Conservation (phyloP, 2,888 invertebrate genomes). For the Cynaeus angustus region DNA sequence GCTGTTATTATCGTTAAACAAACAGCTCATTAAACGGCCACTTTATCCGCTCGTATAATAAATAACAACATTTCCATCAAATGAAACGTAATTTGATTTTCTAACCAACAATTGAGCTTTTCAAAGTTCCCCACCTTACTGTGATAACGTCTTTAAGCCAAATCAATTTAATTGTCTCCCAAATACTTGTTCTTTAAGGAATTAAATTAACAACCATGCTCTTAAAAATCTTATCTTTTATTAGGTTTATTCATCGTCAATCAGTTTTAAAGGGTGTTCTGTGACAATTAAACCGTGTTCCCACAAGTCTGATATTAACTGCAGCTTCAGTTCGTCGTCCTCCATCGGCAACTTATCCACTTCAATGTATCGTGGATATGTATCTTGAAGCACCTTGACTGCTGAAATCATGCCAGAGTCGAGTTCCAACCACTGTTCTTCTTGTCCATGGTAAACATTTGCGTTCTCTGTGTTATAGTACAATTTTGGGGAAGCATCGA, state of each 20-base stretch:
- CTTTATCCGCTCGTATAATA: too few relatives aligned
- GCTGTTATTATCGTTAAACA: too few relatives aligned
- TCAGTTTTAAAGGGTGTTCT: conserved; percentile 67
- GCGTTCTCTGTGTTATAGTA: conserved; percentile 92
- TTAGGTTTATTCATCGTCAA: conserved; percentile 44
- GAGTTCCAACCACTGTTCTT: conserved; percentile 85
- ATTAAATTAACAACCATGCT: too few relatives aligned
- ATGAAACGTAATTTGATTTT: too few relatives aligned
- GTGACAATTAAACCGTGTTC: conserved; percentile 88
- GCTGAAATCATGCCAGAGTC: conserved; percentile 79
- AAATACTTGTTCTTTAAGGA: too few relatives aligned
- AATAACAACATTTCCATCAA: too few relatives aligned
- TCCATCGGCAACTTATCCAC: conserved; percentile 83
- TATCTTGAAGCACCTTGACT: conserved; percentile 80
- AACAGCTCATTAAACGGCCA: too few relatives aligned
- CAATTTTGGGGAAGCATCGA: conserved; percentile 78
- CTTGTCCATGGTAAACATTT: conserved; percentile 87
- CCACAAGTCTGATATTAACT: conserved; percentile 84
- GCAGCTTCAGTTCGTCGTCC: conserved; percentile 79
- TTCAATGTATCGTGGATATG: conserved; percentile 85
- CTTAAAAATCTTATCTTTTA: not conserved
- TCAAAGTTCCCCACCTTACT: too few relatives aligned
- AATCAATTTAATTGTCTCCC: too few relatives aligned
- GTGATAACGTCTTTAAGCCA: too few relatives aligned
- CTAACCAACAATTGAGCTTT: too few relatives aligned